A percentile compares a stretch with the other conserved stretches of the same genome.
Evolutionary conservation across 1,140 invertebrate species (phyloP).

Genomic region (Lethocerus indicus): DNA sequence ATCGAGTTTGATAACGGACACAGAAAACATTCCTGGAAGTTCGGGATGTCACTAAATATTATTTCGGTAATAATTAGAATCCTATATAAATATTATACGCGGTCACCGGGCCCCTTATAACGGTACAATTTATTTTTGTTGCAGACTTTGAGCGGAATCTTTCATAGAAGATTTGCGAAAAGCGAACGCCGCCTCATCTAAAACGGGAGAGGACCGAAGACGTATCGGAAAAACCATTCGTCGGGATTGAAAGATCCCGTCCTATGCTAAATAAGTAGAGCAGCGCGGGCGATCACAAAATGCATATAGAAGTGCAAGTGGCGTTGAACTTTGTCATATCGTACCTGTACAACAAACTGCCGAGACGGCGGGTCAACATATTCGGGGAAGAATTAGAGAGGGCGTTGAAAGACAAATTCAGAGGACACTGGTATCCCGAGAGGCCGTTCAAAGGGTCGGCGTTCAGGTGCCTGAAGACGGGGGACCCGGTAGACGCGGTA

Average conservation of each 20-base stretch:
- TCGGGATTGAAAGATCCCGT: slow-evolving; percentile 11
- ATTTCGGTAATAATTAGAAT: too few relatives aligned
- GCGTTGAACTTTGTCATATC: slow-evolving; percentile 96
- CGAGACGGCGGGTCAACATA: slow-evolving; percentile 85
- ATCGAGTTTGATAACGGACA: too few relatives aligned
- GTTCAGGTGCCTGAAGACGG: slow-evolving; percentile 85
- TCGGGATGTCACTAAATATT: too few relatives aligned
- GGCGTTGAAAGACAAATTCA: slow-evolving; percentile 85
- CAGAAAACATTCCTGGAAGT: too few relatives aligned
- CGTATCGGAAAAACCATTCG: too few relatives aligned
- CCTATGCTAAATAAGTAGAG: slow-evolving; percentile 6
- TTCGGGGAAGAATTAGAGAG: slow-evolving; percentile 95
- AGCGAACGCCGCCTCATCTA: too few relatives aligned
- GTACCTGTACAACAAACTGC: slow-evolving; percentile 96
- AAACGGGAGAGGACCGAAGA: too few relatives aligned
- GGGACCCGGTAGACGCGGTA: slow-evolving; percentile 84
- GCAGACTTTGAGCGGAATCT: too few relatives aligned
- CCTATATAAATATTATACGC: too few relatives aligned
- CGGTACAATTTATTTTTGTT: too few relatives aligned
- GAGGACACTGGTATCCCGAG: slow-evolving; percentile 95
- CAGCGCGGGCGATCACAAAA: slow-evolving; percentile 28
- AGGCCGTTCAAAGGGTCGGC: slow-evolving; percentile 90
- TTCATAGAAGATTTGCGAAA: too few relatives aligned
- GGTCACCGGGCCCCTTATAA: too few relatives aligned
- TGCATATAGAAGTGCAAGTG: slow-evolving; percentile 98